Base-by-base conservation (phyloP, 1,140 invertebrate genomes). In the Telenomus remus region DNA sequence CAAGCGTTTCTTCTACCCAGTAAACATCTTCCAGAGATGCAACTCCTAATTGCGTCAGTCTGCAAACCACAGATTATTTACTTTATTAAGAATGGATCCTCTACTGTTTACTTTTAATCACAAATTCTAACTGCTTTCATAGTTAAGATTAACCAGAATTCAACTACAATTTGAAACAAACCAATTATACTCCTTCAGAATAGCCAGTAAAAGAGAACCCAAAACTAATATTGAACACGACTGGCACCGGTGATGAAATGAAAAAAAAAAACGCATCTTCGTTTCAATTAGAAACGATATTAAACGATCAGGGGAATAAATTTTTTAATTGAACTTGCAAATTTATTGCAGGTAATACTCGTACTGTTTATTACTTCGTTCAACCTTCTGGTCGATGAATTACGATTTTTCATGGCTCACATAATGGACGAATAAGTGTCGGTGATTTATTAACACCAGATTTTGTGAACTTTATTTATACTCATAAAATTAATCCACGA, bases 1-100 rank as follows among this genome's bases (percentile, higher is more conserved):
- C 93, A 56, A 91, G 90, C 55, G 91, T 91, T 83, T 96, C 94
- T 82, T 96, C 94, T 79, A 95, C 89, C 94, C 94, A 95, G 85
- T 96, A 96, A 10, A 95, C 94, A 85, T 96, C 94, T 86, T 95
- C 95, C 74, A 96, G 81, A 5, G 93, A 94, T 60, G 93, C 91
- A 42, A 95, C 94, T 82, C 95, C 94, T 81, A 95, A 90, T 78
- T 92, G 92, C 79, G 95, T 89, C 79, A 96, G 84, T 79, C 94
- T 94, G 81, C 80, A 68, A 57, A 64, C 48, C 59, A n/a, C n/a
- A 49, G 55, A 12, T 11, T 65, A 6, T 39, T 48, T 14, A 10
- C 13, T 42, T 72, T 64, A 42, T 72, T 64, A 42, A 65, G 39
- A 44, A 27, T 47, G 14, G 4, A 12, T 64, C 43, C 37, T 39